phyloP scores from a whole-genome alignment of 1,140 invertebrate species.

The Ceratitis capitata region DNA sequence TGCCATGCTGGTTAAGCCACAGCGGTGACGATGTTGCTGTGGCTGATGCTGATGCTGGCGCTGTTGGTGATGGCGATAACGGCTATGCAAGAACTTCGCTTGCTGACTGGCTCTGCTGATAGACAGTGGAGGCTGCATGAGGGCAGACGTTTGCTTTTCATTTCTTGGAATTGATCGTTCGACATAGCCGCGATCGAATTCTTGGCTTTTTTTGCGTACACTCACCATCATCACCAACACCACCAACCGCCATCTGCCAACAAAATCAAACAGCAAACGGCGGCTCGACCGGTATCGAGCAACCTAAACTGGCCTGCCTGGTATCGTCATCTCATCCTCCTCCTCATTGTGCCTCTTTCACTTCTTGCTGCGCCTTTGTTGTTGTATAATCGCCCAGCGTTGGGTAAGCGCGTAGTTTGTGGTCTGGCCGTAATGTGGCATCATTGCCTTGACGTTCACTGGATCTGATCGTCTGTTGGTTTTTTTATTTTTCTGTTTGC shows the following conservation, averaged over 20 bases:
- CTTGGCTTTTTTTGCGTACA: not conserved
- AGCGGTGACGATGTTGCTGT: not conserved
- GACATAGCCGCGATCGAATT: slow-evolving; percentile 27
- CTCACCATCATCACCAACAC: not conserved
- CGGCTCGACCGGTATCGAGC: not conserved
- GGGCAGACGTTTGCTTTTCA: slow-evolving; percentile 24
- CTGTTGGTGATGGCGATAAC: not conserved
- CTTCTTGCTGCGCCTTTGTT: not conserved
- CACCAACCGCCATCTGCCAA: not conserved
- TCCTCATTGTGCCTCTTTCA: not conserved
- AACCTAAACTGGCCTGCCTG: not conserved
- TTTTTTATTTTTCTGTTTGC: slow-evolving; percentile 16
- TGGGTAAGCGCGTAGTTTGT: not conserved
- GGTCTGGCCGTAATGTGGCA: not conserved
- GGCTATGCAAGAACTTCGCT: not conserved
- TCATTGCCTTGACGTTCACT: not conserved
- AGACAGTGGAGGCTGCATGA: not conserved
- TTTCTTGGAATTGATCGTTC: slow-evolving; percentile 30
- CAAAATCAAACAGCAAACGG: no score
- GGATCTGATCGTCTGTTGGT: not conserved
- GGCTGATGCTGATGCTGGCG: not conserved
- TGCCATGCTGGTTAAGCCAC: not conserved
- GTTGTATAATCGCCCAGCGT: slow-evolving; percentile 36
- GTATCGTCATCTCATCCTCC: not conserved
- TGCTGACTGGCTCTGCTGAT: not conserved